These are phyloP conservation scores for Cheilosia pagana DNA, from an alignment of 2,888 invertebrate species.

Conservation along the genomic window DNA sequence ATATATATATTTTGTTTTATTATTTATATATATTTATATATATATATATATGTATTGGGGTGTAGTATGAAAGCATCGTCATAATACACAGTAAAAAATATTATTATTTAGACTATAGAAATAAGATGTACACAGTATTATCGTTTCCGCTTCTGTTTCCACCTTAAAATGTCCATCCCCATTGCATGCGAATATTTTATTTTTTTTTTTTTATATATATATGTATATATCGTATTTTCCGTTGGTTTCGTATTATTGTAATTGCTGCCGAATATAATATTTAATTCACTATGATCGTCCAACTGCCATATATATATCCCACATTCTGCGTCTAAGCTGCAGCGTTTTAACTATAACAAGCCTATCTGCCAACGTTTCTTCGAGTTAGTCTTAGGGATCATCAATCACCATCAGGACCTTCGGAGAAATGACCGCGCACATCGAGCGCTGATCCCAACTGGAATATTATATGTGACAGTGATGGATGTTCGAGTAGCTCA, in stretches of 20 bases:
- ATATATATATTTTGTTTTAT: constrained; percentile 76
- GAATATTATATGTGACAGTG: constrained; percentile 90
- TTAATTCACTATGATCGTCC: constrained; percentile 72
- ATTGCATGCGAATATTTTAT: constrained; percentile 33
- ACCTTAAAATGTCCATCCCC: constrained; percentile 36
- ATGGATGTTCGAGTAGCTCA: constrained; percentile 93
- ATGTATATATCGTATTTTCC: constrained; percentile 5
- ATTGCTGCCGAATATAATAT: constrained; percentile 55
- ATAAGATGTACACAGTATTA: constrained; percentile 73
- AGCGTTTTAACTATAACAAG: constrained; percentile 70
- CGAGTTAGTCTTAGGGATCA: constrained; percentile 78
- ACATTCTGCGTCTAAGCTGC: constrained; percentile 39
- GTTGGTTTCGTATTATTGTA: constrained; percentile 67
- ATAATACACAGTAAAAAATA: constrained; percentile 76
- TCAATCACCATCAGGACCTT: constrained; percentile 84
- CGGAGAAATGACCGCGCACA: constrained; percentile 86
- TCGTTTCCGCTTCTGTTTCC: constrained; percentile 69
- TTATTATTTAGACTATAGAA: constrained; percentile 75
- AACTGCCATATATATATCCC: constrained; percentile 43
- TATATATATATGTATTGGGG: constrained; percentile 54
- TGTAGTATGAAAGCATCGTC: constrained; percentile 75
- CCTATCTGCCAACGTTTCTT: constrained; percentile 76
- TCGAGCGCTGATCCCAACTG: constrained; percentile 93
- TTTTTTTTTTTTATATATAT: constrained; percentile 41
- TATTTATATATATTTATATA: constrained; percentile 60